These are phyloP conservation scores for Oedothorax gibbosus DNA, from an alignment of 1,140 invertebrate species.

Conservation along the genomic window DNA sequence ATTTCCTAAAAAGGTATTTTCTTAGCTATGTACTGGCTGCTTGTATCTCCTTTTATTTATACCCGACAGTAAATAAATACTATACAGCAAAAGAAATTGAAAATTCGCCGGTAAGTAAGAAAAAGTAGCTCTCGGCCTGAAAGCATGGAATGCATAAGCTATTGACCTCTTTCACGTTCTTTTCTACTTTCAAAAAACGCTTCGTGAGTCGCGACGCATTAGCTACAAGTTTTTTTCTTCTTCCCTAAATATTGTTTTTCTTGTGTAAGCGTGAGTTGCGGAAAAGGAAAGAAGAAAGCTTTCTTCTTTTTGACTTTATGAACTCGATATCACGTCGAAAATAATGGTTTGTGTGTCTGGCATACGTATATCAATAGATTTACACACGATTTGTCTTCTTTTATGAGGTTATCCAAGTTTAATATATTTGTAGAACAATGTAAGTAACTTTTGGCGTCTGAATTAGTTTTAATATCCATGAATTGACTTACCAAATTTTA, in stretches of 20 bases:
- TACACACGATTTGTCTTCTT: not conserved
- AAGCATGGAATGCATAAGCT: constrained; percentile 41
- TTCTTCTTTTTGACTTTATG: not conserved
- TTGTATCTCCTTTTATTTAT: too few species aligned
- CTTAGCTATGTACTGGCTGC: too few species aligned
- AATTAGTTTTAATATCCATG: too few species aligned
- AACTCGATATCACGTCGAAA: constrained; percentile 7
- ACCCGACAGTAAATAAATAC: too few species aligned
- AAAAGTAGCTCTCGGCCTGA: constrained; percentile 7
- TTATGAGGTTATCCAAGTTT: not conserved
- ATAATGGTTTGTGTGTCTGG: not conserved
- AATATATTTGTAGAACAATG: not conserved
- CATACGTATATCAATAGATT: not conserved
- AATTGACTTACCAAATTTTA: too few species aligned
- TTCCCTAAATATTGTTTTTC: not conserved
- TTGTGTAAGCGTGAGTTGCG: constrained; percentile 24
- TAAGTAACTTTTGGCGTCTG: not conserved
- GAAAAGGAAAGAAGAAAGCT: not conserved
- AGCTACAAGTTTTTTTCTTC: not conserved
- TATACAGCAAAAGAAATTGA: not conserved
- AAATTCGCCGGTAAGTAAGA: not conserved
- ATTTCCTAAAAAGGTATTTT: too few species aligned
- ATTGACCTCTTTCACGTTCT: constrained; percentile 31
- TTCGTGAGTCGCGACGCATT: constrained; percentile 25
- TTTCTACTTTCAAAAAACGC: constrained; percentile 20